Base-by-base conservation (phyloP, 2,113 vertebrate species). In the Coturnix japonica region DNA sequence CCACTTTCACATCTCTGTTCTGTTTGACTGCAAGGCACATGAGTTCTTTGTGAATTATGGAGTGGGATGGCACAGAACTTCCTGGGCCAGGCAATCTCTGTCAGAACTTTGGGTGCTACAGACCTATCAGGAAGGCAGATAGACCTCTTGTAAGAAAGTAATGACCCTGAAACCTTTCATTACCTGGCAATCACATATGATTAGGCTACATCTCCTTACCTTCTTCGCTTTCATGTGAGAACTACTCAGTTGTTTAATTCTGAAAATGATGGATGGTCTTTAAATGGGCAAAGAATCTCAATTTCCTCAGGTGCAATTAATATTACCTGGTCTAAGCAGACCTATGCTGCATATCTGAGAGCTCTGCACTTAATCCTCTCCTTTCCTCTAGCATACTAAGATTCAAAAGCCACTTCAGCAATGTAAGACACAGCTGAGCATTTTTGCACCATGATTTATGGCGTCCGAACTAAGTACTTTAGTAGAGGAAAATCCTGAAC, bases 271-370 rank as follows among this genome's bases (percentile, higher is more conserved):
- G 22, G 46, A 95, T 89, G 60, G 59, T 47, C 33, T 70, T 26
- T 74, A 92, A 92, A 91, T 91, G 75, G 49, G 63, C 56, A 80
- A 89, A 85, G 81, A 89, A 89, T 89, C 51, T 89, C 71, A 53
- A 66, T 95, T 95, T 95, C 84, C 71, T 96, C 75, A 59, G 46
- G 51, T 47, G n/a, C 2, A 2, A 77, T 94, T 87, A 93, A 76
- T 65, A 89, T 63, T 89, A 61, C 49, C 91, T 77, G 78, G 78
- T 33, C 71, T 39, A 63, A 53, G 64, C 78, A 90, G 84, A 77
- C 22, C 71, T 85, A 74, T 1, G 0, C 54, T 43, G 49, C 57
- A 7, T 33, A 60, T 30, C 35, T 15, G 35, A 84, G 35, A 86
- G 49, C 25, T 88, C 73, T 75, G 81, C 37, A 15, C 1, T 0